Base-by-base conservation (phyloP, 23 tunicate genomes). In the Trididemnum nubilum region DNA sequence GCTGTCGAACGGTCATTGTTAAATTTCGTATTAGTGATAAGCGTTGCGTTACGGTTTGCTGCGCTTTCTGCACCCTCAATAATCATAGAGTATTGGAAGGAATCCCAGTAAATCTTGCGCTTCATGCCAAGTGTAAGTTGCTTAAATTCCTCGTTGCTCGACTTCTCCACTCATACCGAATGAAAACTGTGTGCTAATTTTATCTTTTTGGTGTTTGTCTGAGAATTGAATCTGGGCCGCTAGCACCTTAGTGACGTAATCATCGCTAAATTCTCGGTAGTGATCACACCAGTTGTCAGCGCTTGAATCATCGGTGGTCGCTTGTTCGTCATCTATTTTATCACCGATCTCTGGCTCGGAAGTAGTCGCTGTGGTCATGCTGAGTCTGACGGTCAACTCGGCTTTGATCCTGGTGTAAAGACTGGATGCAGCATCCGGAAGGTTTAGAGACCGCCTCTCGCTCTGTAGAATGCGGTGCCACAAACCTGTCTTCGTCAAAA, bases 401-500 rank as follows among this genome's bases (percentile, higher is more conserved):
- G 35, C 37, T 5, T 80, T 73, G 73, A 83, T 73, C 36, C 25
- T 28, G 2, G 44, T 1, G 32, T 36, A 34, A 1, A 82, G 69
- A 21, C 66, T 2, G 12, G 39, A 19, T 26, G 80, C 35, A 1
- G 81, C 81, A 24, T 73, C 87, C 12, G 52, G 44, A 2, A 36
- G 30, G 34, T 31, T 31, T 73, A 34, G 30, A 31, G 78, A 72
- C 18, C 73, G 63, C 1, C 73, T n/a, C 1, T 51, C 37, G 67
- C 50, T 51, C 51, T 51, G 64, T 22, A 73, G 38, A n/a, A 73
- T 78, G 19, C 51, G 34, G 38, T 83, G 87, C 87, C 87, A 83
- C 9, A 73, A 50, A 22, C 87, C 87, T 0, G 87, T 83, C 38
- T 71, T 73, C 21, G 61, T 60, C 36, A 73, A 39, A n/a, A 83